Evolutionary conservation across 2,888 invertebrate genomes (phyloP), one percentile per base, ranked within the genome.

Genomic region (Rhagonycha lutea): DNA sequence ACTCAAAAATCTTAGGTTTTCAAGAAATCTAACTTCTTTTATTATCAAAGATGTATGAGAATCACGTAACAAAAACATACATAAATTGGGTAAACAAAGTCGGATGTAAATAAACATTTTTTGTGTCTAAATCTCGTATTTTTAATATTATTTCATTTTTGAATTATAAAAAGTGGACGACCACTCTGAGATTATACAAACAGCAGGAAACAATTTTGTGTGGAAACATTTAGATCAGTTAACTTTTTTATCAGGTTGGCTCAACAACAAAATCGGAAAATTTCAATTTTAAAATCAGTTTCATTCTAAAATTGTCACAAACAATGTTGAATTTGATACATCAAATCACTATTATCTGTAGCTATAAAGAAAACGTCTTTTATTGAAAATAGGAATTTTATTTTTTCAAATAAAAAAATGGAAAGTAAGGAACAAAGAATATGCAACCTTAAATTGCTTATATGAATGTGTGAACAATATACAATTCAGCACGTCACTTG

Each of bases 391-490:
- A 47, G 47, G 47, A 47, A 47, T 65, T 65, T 65, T 65, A 24
- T 65, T 26, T 65, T 65, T 65, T 14, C 63, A 26, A 65, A 65
- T 65, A 65, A 65, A 65, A 61, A 24, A 24, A n/a, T 24, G 47
- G 47, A 47, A 47, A 47, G n/a, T 47, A 47, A 47, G 47, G 18
- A 65, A 65, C 63, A 65, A 65, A 26, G 26, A 65, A 65, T 65
- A 65, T 24, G 63, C 63, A 65, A 65, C 63, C 63, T 26, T 65
- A 23, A 65, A 65, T 65, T 65, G 63, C 63, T 65, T 65, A 65
- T 65, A 65, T 65, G 63, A 65, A 65, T 65, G 63, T 65, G 63
- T 18, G 63, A 65, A 65, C 63, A 65, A 65, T 65, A 65, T 18
- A 65, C 63, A 26, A 24, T 24, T 65, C 63, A 23, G 63, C 47